phyloP scores from a whole-genome alignment of 2,113 vertebrate species.

The Sterna hirundo region DNA sequence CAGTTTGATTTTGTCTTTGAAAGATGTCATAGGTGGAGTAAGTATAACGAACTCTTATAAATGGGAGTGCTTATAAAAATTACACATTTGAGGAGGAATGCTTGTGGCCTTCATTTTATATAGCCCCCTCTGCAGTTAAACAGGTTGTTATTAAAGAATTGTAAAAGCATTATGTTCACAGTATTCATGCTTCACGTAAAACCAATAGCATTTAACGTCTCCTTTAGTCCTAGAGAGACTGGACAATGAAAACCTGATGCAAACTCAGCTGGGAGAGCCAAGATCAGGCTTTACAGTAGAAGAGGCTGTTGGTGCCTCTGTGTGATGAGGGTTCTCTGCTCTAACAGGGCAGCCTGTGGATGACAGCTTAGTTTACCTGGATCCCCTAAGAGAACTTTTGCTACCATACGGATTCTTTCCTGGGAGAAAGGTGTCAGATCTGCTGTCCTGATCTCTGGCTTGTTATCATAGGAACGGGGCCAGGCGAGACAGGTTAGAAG shows the following conservation, averaged over 20 bases:
- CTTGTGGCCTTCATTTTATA: background rate
- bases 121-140: background rate
- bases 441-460: background rate
- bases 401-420: background rate
- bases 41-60: background rate
- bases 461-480: rapidly evolving
- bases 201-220: background rate
- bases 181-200: background rate
- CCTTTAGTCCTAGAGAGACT: background rate
- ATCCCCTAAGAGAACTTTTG: background rate
- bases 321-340: background rate
- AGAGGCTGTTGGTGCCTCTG: background rate
- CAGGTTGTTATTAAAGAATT: background rate
- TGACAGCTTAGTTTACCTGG: background rate
- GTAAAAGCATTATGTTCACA: background rate
- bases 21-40: background rate
- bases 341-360: background rate
- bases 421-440: background rate
- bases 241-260: background rate
- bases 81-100: background rate
- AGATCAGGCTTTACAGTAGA: background rate
- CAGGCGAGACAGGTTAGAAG: background rate
- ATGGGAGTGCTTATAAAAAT: background rate
- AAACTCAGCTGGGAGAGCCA: background rate
- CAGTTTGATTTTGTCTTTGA: background rate